Evolutionary conservation across 2,888 invertebrate genomes (phyloP), one percentile per base, ranked within the genome.

Genomic region (Andricus curvator): DNA sequence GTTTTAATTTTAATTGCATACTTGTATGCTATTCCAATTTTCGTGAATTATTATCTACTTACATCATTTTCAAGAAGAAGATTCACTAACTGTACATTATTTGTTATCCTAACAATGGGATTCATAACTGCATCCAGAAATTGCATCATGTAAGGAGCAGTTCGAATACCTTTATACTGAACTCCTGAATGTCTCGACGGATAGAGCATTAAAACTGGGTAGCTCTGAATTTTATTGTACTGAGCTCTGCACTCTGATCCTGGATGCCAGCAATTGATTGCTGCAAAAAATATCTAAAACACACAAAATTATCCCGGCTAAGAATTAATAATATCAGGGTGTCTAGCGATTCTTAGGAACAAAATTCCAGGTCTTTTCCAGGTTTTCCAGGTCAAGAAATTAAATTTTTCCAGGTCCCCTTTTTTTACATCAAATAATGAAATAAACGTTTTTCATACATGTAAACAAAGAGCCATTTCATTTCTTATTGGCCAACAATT

Each of bases 251-350:
- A 98, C 91, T 97, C 96, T 88, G 98, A 97, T 25, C 95, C 95
- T 13, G 97, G 96, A 91, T 97, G 97, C 98, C 98, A 98, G 92
- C 98, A 98, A 90, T 98, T 98, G 8, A 98, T 96, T 15, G 97
- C 97, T 78, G 96, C 95, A 94, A 98, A 98, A 90, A 95, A 95
- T 25, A 97, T 95, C 96, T 97, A 90, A 15, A 93, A 92, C 66
- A 22, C 66, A 68, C 13, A 44, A 25, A n/a, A 25, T 22, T 37
- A 9, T 44, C 44, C 60, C 25, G 44, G 68, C 37, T 66, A 60
- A 22, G 41, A 11, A 44, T 44, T 8, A 37, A 6, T 37, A 37
- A 37, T 37, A 37, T 37, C 6, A 8, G 6, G 5, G 33, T 33
- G 33, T 33, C 5, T 0, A 33, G 33, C 33, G 33, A 33, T 33